Conservation (phyloP, 2,113 vertebrate species). For the Furnarius figulus region DNA sequence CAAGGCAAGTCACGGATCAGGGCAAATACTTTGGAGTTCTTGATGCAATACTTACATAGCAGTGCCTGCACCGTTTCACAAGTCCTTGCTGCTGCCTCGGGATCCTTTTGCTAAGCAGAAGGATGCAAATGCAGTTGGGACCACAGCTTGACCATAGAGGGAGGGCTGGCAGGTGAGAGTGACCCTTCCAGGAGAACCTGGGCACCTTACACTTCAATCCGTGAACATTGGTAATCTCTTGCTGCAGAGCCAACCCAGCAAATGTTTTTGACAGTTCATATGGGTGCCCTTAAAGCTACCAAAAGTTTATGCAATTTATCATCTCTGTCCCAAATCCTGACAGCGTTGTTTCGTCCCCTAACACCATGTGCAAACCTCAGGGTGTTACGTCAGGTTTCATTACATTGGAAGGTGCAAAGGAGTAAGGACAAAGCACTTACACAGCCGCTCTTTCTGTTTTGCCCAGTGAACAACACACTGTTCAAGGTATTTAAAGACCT, state of each 20-base stretch:
- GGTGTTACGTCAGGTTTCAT: accelerated
- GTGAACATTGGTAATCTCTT: background rate
- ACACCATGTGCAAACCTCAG: accelerated
- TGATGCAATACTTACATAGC: background rate
- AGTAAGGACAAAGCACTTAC: background rate
- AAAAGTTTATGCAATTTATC: background rate
- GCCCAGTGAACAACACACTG: background rate
- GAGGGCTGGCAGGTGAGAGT: background rate
- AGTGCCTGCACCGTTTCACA: background rate
- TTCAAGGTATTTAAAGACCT: background rate
- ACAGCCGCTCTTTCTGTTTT: accelerated
- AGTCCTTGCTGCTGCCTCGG: background rate
- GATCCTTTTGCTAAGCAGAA: background rate
- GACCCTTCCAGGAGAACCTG: background rate
- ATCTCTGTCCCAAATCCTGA: background rate
- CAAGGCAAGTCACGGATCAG: background rate
- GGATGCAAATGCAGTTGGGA: accelerated
- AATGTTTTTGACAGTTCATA: background rate
- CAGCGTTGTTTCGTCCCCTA: background rate
- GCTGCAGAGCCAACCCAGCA: background rate
- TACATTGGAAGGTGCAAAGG: background rate
- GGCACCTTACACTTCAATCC: background rate
- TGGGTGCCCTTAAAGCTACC: background rate
- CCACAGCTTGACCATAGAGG: background rate
- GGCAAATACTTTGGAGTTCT: background rate